These are phyloP conservation scores for Capitulum mitella DNA, from an alignment of 2,888 invertebrate genomes.

Conservation along the genomic window DNA sequence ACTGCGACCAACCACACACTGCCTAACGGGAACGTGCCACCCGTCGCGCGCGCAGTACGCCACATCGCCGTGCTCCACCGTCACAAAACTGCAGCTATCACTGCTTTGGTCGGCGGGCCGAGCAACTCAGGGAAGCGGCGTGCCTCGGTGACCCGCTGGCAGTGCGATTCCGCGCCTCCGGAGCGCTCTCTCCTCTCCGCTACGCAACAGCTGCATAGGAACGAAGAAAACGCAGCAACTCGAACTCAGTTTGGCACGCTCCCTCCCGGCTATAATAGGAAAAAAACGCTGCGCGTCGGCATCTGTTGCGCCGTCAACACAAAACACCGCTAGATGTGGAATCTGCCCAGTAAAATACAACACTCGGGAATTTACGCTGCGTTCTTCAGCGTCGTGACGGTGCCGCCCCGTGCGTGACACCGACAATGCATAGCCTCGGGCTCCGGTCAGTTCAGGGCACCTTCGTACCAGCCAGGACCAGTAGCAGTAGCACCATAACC, in stretches of 20 bases:
- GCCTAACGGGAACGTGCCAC: background rate
- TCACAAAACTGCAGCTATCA: too few species aligned
- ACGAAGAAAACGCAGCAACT: conserved; percentile 2
- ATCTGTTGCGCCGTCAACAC: background rate
- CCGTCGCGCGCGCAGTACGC: too few species aligned
- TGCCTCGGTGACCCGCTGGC: background rate
- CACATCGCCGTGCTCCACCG: too few species aligned
- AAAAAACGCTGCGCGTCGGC: background rate
- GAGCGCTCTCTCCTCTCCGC: background rate
- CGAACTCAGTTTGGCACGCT: conserved; percentile 1
- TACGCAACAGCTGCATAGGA: background rate
- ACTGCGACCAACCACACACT: background rate
- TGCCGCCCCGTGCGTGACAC: background rate
- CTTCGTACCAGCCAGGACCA: too few species aligned
- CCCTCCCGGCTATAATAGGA: too few species aligned
- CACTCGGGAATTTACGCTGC: background rate
- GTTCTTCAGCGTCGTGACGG: too few species aligned
- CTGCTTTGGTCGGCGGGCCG: background rate
- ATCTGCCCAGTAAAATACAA: background rate
- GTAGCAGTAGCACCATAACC: too few species aligned
- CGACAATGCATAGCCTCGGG: background rate
- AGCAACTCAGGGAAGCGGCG: background rate
- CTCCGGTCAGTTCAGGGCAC: background rate
- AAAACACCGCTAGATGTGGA: background rate
- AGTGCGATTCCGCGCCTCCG: background rate